phyloP scores from a whole-genome alignment of 2,888 invertebrate genomes.

The Bugulina stolonifera region DNA sequence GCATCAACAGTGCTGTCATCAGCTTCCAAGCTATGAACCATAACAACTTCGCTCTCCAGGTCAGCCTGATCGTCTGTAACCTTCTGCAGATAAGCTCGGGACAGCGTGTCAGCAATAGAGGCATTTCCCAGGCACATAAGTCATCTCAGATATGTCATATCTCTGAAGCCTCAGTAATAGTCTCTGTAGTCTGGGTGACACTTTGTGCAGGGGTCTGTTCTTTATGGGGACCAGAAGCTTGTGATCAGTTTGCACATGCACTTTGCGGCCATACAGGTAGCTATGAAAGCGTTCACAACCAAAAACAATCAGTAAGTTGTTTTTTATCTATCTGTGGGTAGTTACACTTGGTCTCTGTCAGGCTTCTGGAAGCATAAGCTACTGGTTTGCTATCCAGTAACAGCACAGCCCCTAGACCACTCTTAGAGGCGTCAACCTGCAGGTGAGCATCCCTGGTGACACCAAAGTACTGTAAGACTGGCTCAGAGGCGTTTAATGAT shows the following conservation, averaged over 20 bases:
- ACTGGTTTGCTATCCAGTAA: constrained; percentile 31
- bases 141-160: constrained; percentile 29
- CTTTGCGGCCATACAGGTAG: constrained; percentile 30
- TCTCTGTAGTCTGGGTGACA: constrained; percentile 30
- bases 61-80: neutral
- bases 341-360: constrained; percentile 30
- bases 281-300: constrained; percentile 31
- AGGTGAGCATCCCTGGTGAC: constrained; percentile 12
- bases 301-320: constrained; percentile 30
- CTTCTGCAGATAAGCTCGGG: constrained; percentile 30
- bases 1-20: neutral
- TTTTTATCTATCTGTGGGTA: constrained; percentile 33
- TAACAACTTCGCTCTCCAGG: constrained; percentile 27
- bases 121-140: constrained; percentile 30
- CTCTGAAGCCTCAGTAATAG: constrained; percentile 29
- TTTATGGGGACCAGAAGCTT: constrained; percentile 31
- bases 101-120: constrained; percentile 34
- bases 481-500: constrained; percentile 28
- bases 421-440: constrained; percentile 30
- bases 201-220: constrained; percentile 27
- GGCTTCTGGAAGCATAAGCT: constrained; percentile 32
- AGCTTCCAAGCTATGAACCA: constrained; percentile 26
- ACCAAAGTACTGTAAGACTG: constrained; percentile 31
- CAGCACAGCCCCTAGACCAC: constrained; percentile 30
- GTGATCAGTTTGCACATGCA: constrained; percentile 32